Percentiles rank a stretch among this genome's conserved stretches.
Conservation (phyloP, 2,797 vertebrate genomes). For the Poecile montanus region DNA sequence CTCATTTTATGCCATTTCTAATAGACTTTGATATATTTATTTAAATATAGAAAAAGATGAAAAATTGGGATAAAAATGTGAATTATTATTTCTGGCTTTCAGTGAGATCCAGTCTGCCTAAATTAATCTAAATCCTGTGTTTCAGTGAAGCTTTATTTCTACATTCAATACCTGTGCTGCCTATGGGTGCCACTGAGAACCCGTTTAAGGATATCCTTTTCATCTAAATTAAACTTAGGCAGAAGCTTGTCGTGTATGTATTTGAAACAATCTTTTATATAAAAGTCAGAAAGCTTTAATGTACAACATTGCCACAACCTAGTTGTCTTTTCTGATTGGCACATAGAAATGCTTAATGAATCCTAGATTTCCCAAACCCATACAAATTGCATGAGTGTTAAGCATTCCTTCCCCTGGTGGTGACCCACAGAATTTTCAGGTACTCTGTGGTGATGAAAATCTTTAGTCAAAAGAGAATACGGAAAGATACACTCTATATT, state of each 20-base stretch:
- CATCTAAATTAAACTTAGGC: not conserved
- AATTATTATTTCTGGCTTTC: not conserved
- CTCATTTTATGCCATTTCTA: not conserved
- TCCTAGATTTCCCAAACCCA: not conserved
- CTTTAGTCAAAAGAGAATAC: not conserved
- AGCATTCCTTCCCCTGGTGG: not conserved
- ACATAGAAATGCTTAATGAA: not conserved
- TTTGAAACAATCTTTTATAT: not conserved
- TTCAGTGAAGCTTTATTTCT: not conserved
- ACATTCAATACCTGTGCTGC: not conserved
- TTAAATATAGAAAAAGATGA: not conserved
- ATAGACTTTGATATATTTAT: not conserved
- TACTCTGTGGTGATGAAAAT: not conserved
- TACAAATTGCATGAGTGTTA: accelerated
- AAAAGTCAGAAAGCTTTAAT: not conserved
- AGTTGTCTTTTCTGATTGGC: not conserved
- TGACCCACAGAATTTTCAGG: not conserved
- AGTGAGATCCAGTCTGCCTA: not conserved
- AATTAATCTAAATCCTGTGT: not conserved
- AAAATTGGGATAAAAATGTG: not conserved
- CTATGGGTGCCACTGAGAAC: not conserved
- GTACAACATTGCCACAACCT: not conserved
- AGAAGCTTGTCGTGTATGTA: not conserved
- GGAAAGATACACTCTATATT: not conserved
- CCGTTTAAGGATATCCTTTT: not conserved